Evolutionary conservation across 2,888 invertebrate species (phyloP).

Genomic region (Hecatera dysodea): DNA sequence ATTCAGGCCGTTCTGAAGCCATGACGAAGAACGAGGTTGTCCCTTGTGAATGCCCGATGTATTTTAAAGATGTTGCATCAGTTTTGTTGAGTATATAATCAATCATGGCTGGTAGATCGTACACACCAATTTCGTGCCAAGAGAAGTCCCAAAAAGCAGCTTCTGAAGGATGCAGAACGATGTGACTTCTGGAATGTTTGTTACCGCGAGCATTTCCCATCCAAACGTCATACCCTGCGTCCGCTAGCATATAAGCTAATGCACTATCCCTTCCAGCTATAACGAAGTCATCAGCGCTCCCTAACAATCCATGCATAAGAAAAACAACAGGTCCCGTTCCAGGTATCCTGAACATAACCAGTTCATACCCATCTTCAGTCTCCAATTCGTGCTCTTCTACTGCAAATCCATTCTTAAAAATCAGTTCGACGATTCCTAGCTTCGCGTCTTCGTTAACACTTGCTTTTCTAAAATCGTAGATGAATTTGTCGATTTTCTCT

Average conservation of each 20-base stretch:
- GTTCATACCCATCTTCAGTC: conserved; percentile 79
- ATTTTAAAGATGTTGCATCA: conserved; percentile 89
- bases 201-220: conserved; percentile 95
- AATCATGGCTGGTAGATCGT: conserved; percentile 95
- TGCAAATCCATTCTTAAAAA: conserved; percentile 76
- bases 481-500: conserved; percentile 12
- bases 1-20: conserved; percentile 88
- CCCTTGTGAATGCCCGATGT: conserved; percentile 94
- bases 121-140: conserved; percentile 95
- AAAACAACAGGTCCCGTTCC: conserved; percentile 75
- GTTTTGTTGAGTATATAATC: conserved; percentile 92
- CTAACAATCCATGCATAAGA: conserved; percentile 82
- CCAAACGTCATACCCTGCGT: conserved; percentile 94
- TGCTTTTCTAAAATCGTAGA: conserved; percentile 26
- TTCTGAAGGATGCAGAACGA: conserved; percentile 76
- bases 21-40: conserved; percentile 91
- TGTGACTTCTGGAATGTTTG: conserved; percentile 91
- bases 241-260: conserved; percentile 88
- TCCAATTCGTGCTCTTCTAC: conserved; percentile 73
- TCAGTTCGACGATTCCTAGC: conserved; percentile 70
- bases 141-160: conserved; percentile 92
- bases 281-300: conserved; percentile 82
- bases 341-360: conserved; percentile 78
- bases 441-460: conserved; percentile 73
- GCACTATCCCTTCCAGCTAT: conserved; percentile 77